phyloP scores from a whole-genome alignment of 2,888 invertebrate genomes.

The Caenorhabditis wallacei region DNA sequence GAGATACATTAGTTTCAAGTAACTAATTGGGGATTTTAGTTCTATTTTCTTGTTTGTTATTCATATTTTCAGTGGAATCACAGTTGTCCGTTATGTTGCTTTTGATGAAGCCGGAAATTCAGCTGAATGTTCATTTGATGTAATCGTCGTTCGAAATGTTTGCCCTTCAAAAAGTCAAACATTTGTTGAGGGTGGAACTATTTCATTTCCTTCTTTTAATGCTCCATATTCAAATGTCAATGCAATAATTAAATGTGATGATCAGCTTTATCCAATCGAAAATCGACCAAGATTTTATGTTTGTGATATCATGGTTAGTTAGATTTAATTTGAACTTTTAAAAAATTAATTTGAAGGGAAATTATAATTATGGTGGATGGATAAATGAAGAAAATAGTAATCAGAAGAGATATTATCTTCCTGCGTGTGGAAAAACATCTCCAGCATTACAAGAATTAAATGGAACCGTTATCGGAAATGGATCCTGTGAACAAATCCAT shows the following conservation, averaged over 20 bases:
- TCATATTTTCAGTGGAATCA: slow-evolving; percentile 64
- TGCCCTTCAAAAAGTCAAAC: slow-evolving; percentile 41
- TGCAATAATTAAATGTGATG: slow-evolving; percentile 29
- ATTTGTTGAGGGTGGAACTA: slow-evolving; percentile 13
- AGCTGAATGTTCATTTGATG: slow-evolving; percentile 62
- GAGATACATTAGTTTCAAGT: too few relatives aligned
- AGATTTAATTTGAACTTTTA: background rate
- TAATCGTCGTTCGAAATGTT: slow-evolving; percentile 40
- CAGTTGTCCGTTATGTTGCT: slow-evolving; percentile 62
- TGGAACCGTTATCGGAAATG: slow-evolving; percentile 55
- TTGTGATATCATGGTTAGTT: slow-evolving; percentile 58
- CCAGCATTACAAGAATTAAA: slow-evolving; percentile 38
- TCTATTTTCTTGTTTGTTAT: too few relatives aligned
- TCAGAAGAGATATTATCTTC: slow-evolving; percentile 30
- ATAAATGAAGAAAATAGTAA: slow-evolving; percentile 10
- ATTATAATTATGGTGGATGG: slow-evolving; percentile 45
- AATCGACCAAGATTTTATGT: slow-evolving; percentile 44
- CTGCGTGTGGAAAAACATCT: slow-evolving; percentile 48
- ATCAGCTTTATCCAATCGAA: slow-evolving; percentile 29
- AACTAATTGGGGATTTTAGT: too few relatives aligned
- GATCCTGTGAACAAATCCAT: slow-evolving; percentile 34
- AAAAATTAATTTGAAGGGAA: slow-evolving; percentile 9
- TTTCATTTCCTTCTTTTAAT: background rate
- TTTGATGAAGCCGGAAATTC: slow-evolving; percentile 66
- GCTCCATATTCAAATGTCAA: slow-evolving; percentile 5